A percentile compares a stretch with the other conserved stretches of the same genome.
These are phyloP conservation scores for Phymastichus coffea DNA, from an alignment of 1,140 invertebrate genomes.

Conservation along the genomic window DNA sequence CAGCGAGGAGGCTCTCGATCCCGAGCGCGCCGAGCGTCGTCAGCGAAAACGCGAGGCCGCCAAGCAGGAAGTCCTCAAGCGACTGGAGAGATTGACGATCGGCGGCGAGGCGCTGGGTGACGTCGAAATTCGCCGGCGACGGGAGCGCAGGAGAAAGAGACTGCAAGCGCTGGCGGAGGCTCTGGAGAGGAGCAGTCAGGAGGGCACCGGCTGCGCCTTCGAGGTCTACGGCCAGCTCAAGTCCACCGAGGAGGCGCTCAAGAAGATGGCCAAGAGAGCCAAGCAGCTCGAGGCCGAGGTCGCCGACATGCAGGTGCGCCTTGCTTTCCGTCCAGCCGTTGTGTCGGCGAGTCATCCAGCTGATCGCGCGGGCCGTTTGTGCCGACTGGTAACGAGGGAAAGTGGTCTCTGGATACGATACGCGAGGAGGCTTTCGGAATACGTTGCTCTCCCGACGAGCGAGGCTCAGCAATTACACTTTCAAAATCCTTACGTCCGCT, in stretches of 20 bases:
- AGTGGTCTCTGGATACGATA: too few relatives aligned
- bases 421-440: too few relatives aligned
- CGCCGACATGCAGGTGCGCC: slow-evolving; percentile 46
- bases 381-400: too few relatives aligned
- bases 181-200: slow-evolving; percentile 45
- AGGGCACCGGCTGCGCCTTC: slow-evolving; percentile 49
- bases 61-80: slow-evolving; percentile 47
- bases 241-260: slow-evolving; percentile 53
- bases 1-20: slow-evolving; percentile 30
- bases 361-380: too few relatives aligned
- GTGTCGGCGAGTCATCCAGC: too few relatives aligned
- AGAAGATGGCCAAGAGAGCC: slow-evolving; percentile 49
- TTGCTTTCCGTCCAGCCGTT: too few relatives aligned
- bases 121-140: slow-evolving; percentile 41
- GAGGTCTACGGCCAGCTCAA: slow-evolving; percentile 54
- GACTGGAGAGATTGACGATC: slow-evolving; percentile 50
- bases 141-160: slow-evolving; percentile 48
- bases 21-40: slow-evolving; percentile 41
- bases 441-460: too few relatives aligned
- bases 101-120: slow-evolving; percentile 50
- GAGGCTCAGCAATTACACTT: too few relatives aligned
- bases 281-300: slow-evolving; percentile 52
- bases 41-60: slow-evolving; percentile 48
- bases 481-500: too few relatives aligned
- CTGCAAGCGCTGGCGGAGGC: slow-evolving; percentile 48